Evolutionary conservation across 2,888 invertebrate species (phyloP), one percentile per base, ranked within the genome.

Genomic region (Phortica okadai): DNA sequence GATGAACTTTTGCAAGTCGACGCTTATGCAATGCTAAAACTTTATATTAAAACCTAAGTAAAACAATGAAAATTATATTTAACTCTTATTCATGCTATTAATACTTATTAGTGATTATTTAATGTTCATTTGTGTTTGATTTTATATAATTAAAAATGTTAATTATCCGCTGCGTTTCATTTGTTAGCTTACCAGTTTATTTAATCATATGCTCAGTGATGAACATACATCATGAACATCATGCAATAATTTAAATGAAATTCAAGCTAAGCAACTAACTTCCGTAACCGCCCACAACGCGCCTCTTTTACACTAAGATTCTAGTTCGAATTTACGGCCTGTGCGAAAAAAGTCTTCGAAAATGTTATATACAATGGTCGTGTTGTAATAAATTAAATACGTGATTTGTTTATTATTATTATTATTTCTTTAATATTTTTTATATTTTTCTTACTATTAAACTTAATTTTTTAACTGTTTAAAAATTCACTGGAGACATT

Each of bases 61-160:
- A 67, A 66, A 42, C 66, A 41, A 33, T 41, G 33, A 66, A 42
- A 42, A 66, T 33, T 66, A 42, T 21, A 33, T 42, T 33, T n/a
- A 66, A 66, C 41, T 78, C 76, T 64, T 78, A 62, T 74, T 76
- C 73, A 76, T 66, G 62, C 58, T 59, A 67, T 67, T 73, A 42
- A 77, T 78, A 80, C 77, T 83, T 75, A 82, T 77, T 79, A 72
- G 64, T 74, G 73, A 77, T 74, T 73, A 76, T 76, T 81, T 80
- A 78, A 84, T 84, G 78, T 80, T 41, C 25, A 33, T 66, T 66
- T 72, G 25, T 56, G 14, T 72, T 14, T 56, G 56, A 56, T 56
- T 56, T 72, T 21, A 14, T 72, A 33, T 72, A 56, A 75, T 67
- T 83, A 77, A 81, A 83, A 78, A 74, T 66, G 58, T 67, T 33